Base-by-base conservation (phyloP, 1,140 invertebrate species). In the Doryteuthis pealeii region DNA sequence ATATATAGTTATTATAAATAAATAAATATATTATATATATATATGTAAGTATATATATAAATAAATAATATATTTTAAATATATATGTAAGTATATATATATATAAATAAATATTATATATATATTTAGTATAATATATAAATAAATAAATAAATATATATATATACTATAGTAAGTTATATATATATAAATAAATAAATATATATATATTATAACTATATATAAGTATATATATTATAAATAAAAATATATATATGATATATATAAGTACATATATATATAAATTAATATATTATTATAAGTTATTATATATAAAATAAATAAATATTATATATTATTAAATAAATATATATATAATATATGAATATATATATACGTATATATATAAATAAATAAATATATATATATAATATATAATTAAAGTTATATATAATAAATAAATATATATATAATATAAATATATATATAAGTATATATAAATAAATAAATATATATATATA, bases 371-470 rank as follows among this genome's bases (percentile, higher is more conserved):
- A 18, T 58, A 58, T 18, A 58, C 15, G 15, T 58, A 58, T 18
- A 26, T 58, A 26, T 18, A 26, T 58, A 26, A 5, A 58, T 58
- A 58, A 5, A 58, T 58, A 58, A 2, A 58, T 26, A 58, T 4
- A 58, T 58, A 26, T 58, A 58, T 58, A 58, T 58, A 26, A 58
- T 18, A 58, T 26, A 58, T 26, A 58, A 5, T n/a, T 58, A 58
- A 5, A 58, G 2, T 5, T 58, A 26, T 18, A 58, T 58, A 58
- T 58, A 58, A 26, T 58, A 58, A 2, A 26, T 58, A 18, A 2
- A 58, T 58, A 58, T 18, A 58, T 58, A 58, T 58, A 58, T 58
- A 49, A 58, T 58, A 58, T 58, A 58, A 2, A 58, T 18, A 58
- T 18, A 58, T 58, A 58, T 18, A 58, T 58, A 58, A 2, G 15